Evolutionary conservation across 1,140 invertebrate genomes (phyloP).

Genomic region (Leptonema lineaticorne): DNA sequence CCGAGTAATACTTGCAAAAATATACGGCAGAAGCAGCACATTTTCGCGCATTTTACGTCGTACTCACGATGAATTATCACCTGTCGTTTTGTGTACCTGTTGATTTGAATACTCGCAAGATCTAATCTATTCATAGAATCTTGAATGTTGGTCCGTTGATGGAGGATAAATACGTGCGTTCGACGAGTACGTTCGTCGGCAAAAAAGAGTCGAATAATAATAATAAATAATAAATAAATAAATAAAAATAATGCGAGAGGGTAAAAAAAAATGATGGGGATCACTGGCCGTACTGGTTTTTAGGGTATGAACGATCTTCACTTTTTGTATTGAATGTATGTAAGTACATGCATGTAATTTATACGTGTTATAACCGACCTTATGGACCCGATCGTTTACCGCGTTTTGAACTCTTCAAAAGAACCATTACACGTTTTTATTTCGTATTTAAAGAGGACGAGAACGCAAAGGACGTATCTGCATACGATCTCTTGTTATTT

Average conservation of each 20-base stretch:
- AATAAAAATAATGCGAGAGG: not conserved
- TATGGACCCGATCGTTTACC: no score
- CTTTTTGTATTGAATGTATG: not conserved
- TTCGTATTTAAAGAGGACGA: no score
- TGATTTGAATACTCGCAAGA: slow-evolving; percentile 21
- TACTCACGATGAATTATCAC: slow-evolving; percentile 15
- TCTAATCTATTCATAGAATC: slow-evolving; percentile 27
- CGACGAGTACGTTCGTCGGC: not conserved
- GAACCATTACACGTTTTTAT: no score
- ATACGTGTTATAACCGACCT: not conserved
- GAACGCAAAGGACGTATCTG: no score
- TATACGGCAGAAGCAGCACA: not conserved
- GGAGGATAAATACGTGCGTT: not conserved
- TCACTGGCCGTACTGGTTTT: slow-evolving; percentile 13
- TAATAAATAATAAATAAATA: not conserved
- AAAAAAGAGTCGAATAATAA: not conserved
- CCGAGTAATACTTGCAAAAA: no score
- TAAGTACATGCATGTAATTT: slow-evolving; percentile 1
- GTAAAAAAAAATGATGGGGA: not conserved
- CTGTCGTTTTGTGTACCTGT: slow-evolving; percentile 27
- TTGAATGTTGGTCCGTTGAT: slow-evolving; percentile 1
- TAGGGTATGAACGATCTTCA: slow-evolving; percentile 11
- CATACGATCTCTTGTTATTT: no score
- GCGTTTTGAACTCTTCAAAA: no score
- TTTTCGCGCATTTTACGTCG: not conserved